Evolutionary conservation across 2,113 vertebrate species (phyloP), one percentile per base, ranked within the genome.

Genomic region (Gambusia holbrooki): DNA sequence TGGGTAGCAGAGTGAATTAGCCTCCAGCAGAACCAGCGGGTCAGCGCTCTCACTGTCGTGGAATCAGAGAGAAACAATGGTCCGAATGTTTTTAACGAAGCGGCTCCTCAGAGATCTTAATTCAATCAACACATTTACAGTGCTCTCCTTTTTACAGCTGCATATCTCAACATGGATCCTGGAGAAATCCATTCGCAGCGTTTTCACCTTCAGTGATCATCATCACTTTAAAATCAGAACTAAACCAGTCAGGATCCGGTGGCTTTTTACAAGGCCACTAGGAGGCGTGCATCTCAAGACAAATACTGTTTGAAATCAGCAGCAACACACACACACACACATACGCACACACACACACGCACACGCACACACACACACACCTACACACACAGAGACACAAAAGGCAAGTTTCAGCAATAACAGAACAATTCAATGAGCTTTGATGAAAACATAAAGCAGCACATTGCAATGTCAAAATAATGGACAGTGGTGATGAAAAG

Each of bases 51-150:
- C 2, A 35, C 67, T 33, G 66, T 79, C 83, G 19, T 51, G 80
- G 66, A 86, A 88, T 35, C 15, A 85, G 76, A 87, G 17, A n/a
- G 42, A 85, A 80, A 73, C 60, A 63, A 54, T 4, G 40, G 27
- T 66, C 40, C 65, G 25, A 17, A 79, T 11, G 22, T 77, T 2
- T 0, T 22, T 1, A 14, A 61, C 54, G 63, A 75, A 54, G 40
- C 27, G 60, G 30, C 13, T 37, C 79, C 73, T 80, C 1, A 2
- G 76, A 69, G 64, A 80, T 33, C 35, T 63, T 54, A 64, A 85
- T 81, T 84, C 73, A 81, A 67, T 89, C 83, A 85, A 65, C 74
- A 29, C 79, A 40, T 29, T 15, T 25, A 10, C 17, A 33, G 76
- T 8, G 8, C 25, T 25, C 3, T 61, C 37, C 27, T 60, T 65